A percentile compares a stretch with the other conserved stretches of the same genome.
phyloP scores from a whole-genome alignment of 2,797 vertebrate genomes.

The Tragelaphus oryx region DNA sequence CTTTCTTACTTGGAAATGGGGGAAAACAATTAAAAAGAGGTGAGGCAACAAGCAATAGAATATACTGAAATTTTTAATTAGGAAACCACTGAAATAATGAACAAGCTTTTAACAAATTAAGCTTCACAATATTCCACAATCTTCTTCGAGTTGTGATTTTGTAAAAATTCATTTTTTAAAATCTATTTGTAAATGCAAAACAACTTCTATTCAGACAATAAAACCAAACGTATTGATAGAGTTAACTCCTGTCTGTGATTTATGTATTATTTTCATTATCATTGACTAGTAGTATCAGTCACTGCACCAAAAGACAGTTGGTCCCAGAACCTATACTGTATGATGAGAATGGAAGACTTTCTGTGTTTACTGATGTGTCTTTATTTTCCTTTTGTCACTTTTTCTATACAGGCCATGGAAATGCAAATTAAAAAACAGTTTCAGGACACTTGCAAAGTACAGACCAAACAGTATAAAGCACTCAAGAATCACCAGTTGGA shows the following conservation, averaged over 20 bases:
- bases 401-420: slow-evolving; percentile 91
- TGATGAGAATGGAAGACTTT: not conserved
- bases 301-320: not conserved
- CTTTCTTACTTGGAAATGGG: not conserved
- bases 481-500: slow-evolving; percentile 99
- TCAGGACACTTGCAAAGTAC: slow-evolving; percentile 99
- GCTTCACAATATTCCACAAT: not conserved
- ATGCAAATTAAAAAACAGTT: slow-evolving; percentile 99
- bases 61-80: not conserved
- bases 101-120: not conserved
- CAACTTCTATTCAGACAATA: not conserved
- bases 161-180: not conserved
- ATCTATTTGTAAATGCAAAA: not conserved
- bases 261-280: not conserved
- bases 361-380: not conserved
- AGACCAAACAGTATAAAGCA: slow-evolving; percentile 99
- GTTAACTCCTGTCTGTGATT: not conserved
- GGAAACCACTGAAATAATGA: not conserved
- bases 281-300: not conserved
- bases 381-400: slow-evolving; percentile 12
- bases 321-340: not conserved
- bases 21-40: not conserved
- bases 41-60: not conserved
- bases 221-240: not conserved
- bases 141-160: not conserved